Evolutionary conservation across 2,888 invertebrate genomes (phyloP), one percentile per base, ranked within the genome.

Genomic region (Nomada goodeniana): DNA sequence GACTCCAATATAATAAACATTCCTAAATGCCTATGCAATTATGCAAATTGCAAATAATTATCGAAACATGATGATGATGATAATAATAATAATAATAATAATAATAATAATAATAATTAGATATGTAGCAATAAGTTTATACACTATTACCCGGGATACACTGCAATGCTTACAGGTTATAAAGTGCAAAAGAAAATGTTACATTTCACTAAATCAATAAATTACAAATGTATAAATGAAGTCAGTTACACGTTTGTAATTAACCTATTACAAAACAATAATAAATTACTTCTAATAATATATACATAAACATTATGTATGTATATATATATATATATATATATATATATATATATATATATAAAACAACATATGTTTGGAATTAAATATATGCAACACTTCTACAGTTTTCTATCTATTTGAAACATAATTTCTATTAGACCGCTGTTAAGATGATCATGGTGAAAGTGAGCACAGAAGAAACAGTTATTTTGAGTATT

Each of bases 171-270:
- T 65, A 44, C 10, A 76, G 7, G 13, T 76, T 44, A 42, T 18
- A 57, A 5, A 18, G 29, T 76, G 2, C 15, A 73, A 61, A n/a
- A 55, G 20, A 42, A 55, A 50, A 52, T 10, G 63, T 23, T 13
- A 61, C 29, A 60, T 20, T 26, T 9, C 0, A 61, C 20, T 44
- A 71, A 63, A 63, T 52, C 26, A 57, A 63, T 61, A 57, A 67
- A 67, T 52, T n/a, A 63, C 20, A 63, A 67, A 57, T 52, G 10
- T 50, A 55, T 42, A 57, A 52, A 57, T 71, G 71, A 44, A 57
- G n/a, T 67, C 57, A 50, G 26, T 50, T 65, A 36, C 13, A n/a
- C 20, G 11, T n/a, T 76, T 53, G 0, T 18, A 69, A 23, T 44
- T 69, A 63, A 23, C 11, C 26, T 36, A 57, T 44, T 3, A n/a